Conservation (phyloP, 2,113 vertebrate genomes). For the Tympanuchus pallidicinctus region DNA sequence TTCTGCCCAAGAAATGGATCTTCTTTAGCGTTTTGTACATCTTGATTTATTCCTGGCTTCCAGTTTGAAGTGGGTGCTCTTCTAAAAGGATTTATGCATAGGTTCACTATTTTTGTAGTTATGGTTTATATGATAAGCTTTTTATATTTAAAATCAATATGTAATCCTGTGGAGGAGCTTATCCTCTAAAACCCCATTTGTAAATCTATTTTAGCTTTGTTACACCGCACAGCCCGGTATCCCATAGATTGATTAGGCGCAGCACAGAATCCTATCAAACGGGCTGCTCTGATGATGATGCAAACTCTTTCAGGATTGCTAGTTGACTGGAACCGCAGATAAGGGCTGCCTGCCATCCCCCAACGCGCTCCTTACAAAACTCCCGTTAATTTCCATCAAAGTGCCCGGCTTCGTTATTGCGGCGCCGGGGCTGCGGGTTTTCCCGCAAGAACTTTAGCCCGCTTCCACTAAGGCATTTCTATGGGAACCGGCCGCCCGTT, state of each 20-base stretch:
- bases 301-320: constrained; percentile 96
- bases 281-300: constrained; percentile 96
- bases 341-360: constrained; percentile 86
- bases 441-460: constrained; percentile 73
- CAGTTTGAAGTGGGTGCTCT: constrained; percentile 93
- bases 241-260: constrained; percentile 98
- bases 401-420: constrained; percentile 77
- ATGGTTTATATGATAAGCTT: constrained; percentile 99
- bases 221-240: constrained; percentile 93
- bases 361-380: constrained; percentile 87
- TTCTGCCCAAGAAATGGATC: constrained; percentile 91
- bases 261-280: constrained; percentile 96
- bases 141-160: constrained; percentile 99
- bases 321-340: constrained; percentile 96
- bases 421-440: constrained; percentile 72
- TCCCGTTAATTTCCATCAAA: constrained; percentile 88
- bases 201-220: constrained; percentile 99
- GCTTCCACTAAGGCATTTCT: constrained; percentile 73
- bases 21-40: constrained; percentile 86
- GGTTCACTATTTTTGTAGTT: constrained; percentile 94
- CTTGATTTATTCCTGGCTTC: constrained; percentile 87
- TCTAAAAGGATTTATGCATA: constrained; percentile 99
- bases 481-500: constrained; percentile 52
- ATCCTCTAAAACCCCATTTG: constrained; percentile 98
- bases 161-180: constrained; percentile 99